Evolutionary conservation across 2,888 invertebrate species (phyloP), one percentile per base, ranked within the genome.

Genomic region (Cantharis nigra): DNA sequence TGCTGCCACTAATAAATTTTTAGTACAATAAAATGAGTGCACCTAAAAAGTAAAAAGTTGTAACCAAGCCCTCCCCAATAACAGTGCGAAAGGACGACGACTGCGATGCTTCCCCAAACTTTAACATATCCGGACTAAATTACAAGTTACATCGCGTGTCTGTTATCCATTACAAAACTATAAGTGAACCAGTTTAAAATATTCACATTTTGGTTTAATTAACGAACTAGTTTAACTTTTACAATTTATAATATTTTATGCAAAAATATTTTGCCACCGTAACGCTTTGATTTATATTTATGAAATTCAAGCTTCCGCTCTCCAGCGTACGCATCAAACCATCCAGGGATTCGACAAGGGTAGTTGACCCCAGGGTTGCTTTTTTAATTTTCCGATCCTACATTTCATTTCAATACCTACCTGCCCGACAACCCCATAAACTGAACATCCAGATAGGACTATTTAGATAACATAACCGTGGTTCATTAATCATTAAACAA

Each of bases 201-300:
- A 81, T 81, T 81, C 79, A 77, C 78, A 79, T 77, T 80, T 81
- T 76, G 76, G 78, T 79, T 81, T 81, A 81, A 81, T 81, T 81
- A 81, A 80, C 79, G 71, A 79, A 81, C 80, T 80, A 80, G 80
- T 80, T 77, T 78, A 80, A 80, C 79, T 79, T 80, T 79, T 78
- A 79, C 77, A 79, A 79, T 80, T 80, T 80, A 77, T 78, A 77
- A 78, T 63, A 71, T 67, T 77, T 76, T 79, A 77, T 70, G 69
- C 75, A 72, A 71, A 75, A 74, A 75, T 65, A 65, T 33, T 70
- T 18, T 26, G 70, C 33, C 23, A 67, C 14, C 33, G 18, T 71
- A 73, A 20, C 69, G 62, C 63, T 74, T 74, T 77, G 74, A 77
- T 74, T 74, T 77, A 74, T 74, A 70, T 73, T 73, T 64, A 71